Evolutionary conservation across 1,140 invertebrate species (phyloP).

Genomic region (Drosophila varians): DNA sequence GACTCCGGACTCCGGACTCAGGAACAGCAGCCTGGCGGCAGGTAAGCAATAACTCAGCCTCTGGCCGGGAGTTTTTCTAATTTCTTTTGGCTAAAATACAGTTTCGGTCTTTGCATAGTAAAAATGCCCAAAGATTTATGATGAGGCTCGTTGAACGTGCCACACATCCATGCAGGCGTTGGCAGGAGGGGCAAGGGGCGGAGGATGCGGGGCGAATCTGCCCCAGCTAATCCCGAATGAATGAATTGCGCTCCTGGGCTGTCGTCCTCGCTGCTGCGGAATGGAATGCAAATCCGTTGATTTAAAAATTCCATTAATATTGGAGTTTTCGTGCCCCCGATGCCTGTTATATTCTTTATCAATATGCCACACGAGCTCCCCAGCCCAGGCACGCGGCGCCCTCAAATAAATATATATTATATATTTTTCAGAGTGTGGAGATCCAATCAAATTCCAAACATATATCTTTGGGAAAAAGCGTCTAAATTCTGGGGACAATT

Average conservation of each 20-base stretch:
- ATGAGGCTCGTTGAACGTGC: constrained; percentile 51
- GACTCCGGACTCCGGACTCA: not conserved
- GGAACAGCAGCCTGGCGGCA: constrained; percentile 22
- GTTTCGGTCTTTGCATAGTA: constrained; percentile 59
- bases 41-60: constrained; percentile 55
- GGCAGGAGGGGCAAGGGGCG: too few relatives aligned
- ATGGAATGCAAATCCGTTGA: constrained; percentile 52
- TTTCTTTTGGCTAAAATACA: constrained; percentile 57
- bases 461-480: not conserved
- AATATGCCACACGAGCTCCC: constrained; percentile 42
- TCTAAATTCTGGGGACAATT: not conserved
- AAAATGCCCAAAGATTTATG: constrained; percentile 71
- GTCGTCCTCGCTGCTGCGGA: constrained; percentile 30
- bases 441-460: constrained; percentile 23
- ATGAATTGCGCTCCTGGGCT: constrained; percentile 69
- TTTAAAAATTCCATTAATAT: constrained; percentile 69
- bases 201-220: constrained; percentile 14
- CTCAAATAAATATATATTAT: constrained; percentile 8
- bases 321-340: constrained; percentile 27
- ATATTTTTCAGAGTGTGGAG: not conserved
- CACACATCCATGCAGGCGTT: constrained; percentile 2
- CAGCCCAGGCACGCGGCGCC: not conserved
- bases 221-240: constrained; percentile 61
- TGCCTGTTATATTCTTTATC: constrained; percentile 37
- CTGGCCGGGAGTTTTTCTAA: constrained; percentile 42